These are phyloP conservation scores for Danio kyathit DNA, from an alignment of 2,797 vertebrate species.

Conservation along the genomic window DNA sequence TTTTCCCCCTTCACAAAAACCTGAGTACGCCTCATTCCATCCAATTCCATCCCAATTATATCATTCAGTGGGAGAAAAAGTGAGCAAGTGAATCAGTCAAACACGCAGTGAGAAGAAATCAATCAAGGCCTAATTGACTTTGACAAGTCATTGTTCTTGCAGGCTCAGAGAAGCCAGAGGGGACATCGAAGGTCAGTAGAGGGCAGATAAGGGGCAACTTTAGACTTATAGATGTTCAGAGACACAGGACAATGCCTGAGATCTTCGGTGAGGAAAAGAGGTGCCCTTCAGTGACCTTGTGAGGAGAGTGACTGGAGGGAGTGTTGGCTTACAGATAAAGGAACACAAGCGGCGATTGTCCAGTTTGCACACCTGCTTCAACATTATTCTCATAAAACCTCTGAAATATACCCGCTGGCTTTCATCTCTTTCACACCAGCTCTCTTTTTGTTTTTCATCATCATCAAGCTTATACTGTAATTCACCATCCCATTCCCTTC, in stretches of 20 bases:
- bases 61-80: slow-evolving; percentile 73
- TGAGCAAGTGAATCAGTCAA: slow-evolving; percentile 69
- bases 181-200: slow-evolving; percentile 48
- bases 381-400: neutral
- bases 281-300: slow-evolving; percentile 9
- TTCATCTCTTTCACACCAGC: slow-evolving; percentile 34
- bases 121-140: slow-evolving; percentile 81
- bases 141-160: slow-evolving; percentile 78
- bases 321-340: slow-evolving; percentile 22
- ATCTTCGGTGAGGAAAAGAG: neutral
- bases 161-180: slow-evolving; percentile 40
- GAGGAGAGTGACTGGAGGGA: slow-evolving; percentile 2
- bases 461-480: neutral
- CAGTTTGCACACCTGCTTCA: slow-evolving; percentile 37
- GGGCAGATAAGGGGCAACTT: slow-evolving; percentile 32
- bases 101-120: slow-evolving; percentile 75
- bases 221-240: neutral
- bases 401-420: neutral
- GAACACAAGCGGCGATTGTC: slow-evolving; percentile 9
- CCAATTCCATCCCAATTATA: slow-evolving; percentile 59
- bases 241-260: neutral
- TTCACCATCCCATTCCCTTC: neutral
- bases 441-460: neutral
- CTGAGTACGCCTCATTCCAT: slow-evolving; percentile 67
- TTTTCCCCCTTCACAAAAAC: slow-evolving; percentile 60